Evolutionary conservation across 2,797 vertebrate species (phyloP), one percentile per base, ranked within the genome.

Genomic region (Poeciliopsis gracilis): DNA sequence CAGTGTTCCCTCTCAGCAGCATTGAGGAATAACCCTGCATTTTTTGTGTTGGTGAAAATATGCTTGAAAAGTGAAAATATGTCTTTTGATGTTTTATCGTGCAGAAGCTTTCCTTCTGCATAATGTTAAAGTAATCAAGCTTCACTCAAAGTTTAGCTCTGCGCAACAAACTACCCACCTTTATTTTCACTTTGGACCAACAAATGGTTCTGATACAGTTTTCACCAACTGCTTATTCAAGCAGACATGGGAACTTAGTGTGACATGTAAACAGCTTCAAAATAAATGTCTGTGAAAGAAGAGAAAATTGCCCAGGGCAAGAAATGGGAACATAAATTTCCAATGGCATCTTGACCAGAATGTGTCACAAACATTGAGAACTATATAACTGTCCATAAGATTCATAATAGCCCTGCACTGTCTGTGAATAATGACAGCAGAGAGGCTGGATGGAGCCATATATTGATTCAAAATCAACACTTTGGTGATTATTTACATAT

Each of bases 231-330:
- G 33, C 82, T 88, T 75, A 25, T 77, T 82, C 84, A 82, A 41
- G 71, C 73, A 30, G 83, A 73, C 86, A 77, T 87, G 87, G 89
- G 90, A 92, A 88, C 77, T 80, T 76, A 75, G 77, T 53, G 12
- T 61, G 57, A 45, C 77, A 74, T 28, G 77, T 89, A 90, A 89
- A 89, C 89, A 90, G 78, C 71, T n/a, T 67, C 18, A 76, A 84
- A 84, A 84, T 7, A 61, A 82, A 61, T 20, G 71, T 45, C 66
- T 30, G 77, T 72, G 72, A 79, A 78, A 67, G 49, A 53, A 25
- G 78, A 75, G 77, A 83, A 76, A 80, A 82, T 20, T 45, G 73
- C 85, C 57, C 6, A 0, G 46, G 76, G 89, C 80, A 55, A 75
- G n/a, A 85, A 61, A 30, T 67, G 63, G 82, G 78, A 85, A 84